Percentiles rank a stretch among this genome's conserved stretches.
Evolutionary conservation across 2,797 vertebrate species (phyloP).

Genomic region (Hybognathus amarus): DNA sequence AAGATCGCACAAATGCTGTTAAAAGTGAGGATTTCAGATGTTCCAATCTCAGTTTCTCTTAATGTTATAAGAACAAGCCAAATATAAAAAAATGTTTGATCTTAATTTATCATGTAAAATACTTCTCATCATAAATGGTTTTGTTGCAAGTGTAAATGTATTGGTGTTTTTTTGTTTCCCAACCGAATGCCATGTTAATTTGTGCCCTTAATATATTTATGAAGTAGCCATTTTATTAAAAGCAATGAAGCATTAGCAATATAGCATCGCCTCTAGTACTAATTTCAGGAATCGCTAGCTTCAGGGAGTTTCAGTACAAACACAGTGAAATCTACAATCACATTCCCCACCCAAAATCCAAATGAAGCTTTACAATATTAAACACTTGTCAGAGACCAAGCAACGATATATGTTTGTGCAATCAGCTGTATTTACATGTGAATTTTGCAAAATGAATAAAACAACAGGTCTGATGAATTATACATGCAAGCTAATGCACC

Average conservation of each 20-base stretch:
- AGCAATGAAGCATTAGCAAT: neutral
- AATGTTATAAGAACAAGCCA: neutral
- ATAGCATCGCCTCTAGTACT: neutral
- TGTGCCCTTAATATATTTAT: neutral
- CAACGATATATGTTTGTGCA: conserved; percentile 86
- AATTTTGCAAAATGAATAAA: conserved; percentile 76
- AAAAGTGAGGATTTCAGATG: neutral
- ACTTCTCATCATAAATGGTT: neutral
- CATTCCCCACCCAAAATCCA: conserved; percentile 51
- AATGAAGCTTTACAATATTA: conserved; percentile 59
- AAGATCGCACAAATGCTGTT: neutral
- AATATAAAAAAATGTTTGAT: neutral
- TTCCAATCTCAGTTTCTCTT: neutral
- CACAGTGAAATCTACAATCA: conserved; percentile 57
- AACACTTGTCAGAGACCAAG: conserved; percentile 71
- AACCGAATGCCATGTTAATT: neutral
- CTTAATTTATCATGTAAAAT: neutral
- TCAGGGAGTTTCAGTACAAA: conserved; percentile 70
- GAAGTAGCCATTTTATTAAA: neutral
- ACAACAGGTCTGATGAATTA: conserved; percentile 93
- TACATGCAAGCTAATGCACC: conserved; percentile 92
- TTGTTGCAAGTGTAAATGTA: neutral
- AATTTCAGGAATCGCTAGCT: neutral
- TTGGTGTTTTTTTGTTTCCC: neutral
- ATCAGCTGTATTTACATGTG: conserved; percentile 90